phyloP scores from a whole-genome alignment of 2,797 vertebrate genomes.

The Anguilla anguilla region DNA sequence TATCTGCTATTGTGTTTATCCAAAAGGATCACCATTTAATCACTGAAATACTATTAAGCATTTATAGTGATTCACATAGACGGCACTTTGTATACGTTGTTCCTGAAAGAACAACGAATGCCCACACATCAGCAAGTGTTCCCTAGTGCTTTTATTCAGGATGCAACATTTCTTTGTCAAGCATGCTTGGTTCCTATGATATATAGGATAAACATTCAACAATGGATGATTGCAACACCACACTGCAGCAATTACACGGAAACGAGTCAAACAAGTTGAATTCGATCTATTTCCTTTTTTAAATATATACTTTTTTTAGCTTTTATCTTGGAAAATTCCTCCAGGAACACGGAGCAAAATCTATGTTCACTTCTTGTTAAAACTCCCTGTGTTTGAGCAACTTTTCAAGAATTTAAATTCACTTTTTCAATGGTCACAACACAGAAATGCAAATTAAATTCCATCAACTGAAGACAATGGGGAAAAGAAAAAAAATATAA shows the following conservation, averaged over 20 bases:
- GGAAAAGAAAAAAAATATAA: no score
- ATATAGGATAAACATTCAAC: background rate
- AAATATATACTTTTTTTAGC: no score
- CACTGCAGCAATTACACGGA: background rate
- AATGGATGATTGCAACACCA: no score
- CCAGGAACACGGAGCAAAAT: background rate
- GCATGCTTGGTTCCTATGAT: background rate
- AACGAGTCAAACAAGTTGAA: background rate
- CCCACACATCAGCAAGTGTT: no score
- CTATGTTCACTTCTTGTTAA: no score
- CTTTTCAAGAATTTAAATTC: background rate
- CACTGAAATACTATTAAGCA: background rate
- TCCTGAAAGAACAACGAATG: no score
- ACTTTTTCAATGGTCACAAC: background rate
- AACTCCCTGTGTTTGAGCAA: background rate
- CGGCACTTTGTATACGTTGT: background rate
- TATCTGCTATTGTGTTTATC: no score
- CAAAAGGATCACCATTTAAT: background rate
- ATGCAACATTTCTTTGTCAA: no score
- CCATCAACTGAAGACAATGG: no score
- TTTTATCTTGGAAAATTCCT: background rate
- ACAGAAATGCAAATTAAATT: background rate
- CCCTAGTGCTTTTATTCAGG: no score
- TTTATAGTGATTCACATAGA: background rate
- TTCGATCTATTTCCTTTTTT: background rate